Evolutionary conservation across 1,140 invertebrate species (phyloP), one percentile per base, ranked within the genome.

Genomic region (Frieseomelitta varia): DNA sequence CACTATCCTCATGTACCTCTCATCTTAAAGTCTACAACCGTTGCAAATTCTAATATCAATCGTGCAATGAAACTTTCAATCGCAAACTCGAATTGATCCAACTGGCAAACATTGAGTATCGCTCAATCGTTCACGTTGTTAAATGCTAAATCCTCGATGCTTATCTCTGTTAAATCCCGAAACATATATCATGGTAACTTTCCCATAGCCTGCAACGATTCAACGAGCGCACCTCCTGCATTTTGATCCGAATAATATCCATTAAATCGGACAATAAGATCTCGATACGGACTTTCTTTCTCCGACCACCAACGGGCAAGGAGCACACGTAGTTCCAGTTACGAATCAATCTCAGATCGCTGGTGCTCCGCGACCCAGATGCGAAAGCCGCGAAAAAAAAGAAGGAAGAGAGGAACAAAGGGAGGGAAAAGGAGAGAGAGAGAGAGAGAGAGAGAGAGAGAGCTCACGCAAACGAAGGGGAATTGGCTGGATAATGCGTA

Each of bases 381-480:
- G 67, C 47, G 47, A 56, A 47, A 34, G 14, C 34, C 71, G n/a
- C 74, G 63, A 75, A 65, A 61, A 87, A 75, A 58, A 74, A 27
- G 0, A 17, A 58, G 34, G 72, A 39, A 61, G 17, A 19, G 19
- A 11, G 4, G 34, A 21, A 69, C 12, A 24, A 39, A 24, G 4
- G 34, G n/a, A 68, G 11, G 34, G 12, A 68, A 68, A 68, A 21
- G 21, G 0, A 24, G 10, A 24, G 53, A 79, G 30, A 58, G 55
- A 34, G 51, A 84, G 63, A 81, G 67, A 68, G 65, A 68, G 68
- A 80, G 27, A 80, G 72, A 89, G 47, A 81, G 56, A 63, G 65
- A 78, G 68, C 47, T 81, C 72, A 81, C 76, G 85, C 79, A 82
- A 86, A 88, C 81, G 87, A 88, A 85, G 65, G 72, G 81, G 87